Evolutionary conservation across 2,888 invertebrate genomes (phyloP).

Genomic region (Cremastobaeus sp.): DNA sequence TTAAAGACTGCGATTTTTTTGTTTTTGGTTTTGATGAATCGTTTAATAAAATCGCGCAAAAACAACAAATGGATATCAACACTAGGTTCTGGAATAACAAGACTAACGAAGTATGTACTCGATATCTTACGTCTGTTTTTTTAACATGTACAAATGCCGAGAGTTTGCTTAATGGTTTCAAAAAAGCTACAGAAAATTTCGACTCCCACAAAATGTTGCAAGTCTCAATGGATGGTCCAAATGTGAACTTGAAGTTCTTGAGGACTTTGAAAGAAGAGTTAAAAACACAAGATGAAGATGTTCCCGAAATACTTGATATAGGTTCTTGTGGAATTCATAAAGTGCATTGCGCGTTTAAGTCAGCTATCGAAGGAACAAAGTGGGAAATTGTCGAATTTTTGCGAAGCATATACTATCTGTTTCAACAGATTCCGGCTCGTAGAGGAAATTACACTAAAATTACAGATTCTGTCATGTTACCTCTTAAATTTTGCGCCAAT

Average conservation of each 20-base stretch:
- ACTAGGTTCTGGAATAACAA: slow-evolving; percentile 59
- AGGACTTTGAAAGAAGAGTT: slow-evolving; percentile 15
- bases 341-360: slow-evolving; percentile 66
- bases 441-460: slow-evolving; percentile 41
- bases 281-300: not conserved
- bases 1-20: slow-evolving; percentile 40
- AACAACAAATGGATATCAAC: slow-evolving; percentile 32
- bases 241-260: slow-evolving; percentile 55
- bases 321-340: slow-evolving; percentile 67
- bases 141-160: slow-evolving; percentile 51
- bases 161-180: slow-evolving; percentile 55
- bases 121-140: slow-evolving; percentile 63
- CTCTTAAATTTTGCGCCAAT: slow-evolving; percentile 24
- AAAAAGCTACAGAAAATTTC: slow-evolving; percentile 18
- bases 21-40: slow-evolving; percentile 12
- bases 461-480: slow-evolving; percentile 17
- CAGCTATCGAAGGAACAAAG: slow-evolving; percentile 3
- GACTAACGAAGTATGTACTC: slow-evolving; percentile 52
- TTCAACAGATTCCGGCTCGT: slow-evolving; percentile 48
- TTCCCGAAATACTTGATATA: slow-evolving; percentile 57
- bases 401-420: slow-evolving; percentile 9
- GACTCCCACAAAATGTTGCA: slow-evolving; percentile 54
- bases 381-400: slow-evolving; percentile 11
- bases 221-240: slow-evolving; percentile 39
- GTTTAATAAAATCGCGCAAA: slow-evolving; percentile 60